phyloP scores from a whole-genome alignment of 2,888 invertebrate genomes.

The Dione juno region DNA sequence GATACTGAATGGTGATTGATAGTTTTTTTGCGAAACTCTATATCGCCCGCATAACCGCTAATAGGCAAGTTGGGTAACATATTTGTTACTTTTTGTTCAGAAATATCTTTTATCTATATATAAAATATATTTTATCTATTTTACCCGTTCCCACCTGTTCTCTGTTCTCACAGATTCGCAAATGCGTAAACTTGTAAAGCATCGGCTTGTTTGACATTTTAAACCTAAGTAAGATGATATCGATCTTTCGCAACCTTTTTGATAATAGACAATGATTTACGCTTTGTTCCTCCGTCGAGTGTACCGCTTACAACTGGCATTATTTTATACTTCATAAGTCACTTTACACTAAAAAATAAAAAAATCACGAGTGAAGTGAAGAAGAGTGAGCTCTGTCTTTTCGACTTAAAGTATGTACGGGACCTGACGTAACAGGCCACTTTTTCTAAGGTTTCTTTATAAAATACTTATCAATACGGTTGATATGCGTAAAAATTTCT shows the following conservation, averaged over 20 bases:
- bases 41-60: slow-evolving; percentile 61
- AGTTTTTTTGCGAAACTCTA: slow-evolving; percentile 57
- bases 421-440: not conserved
- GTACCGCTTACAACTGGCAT: not conserved
- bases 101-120: slow-evolving; percentile 18
- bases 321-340: slow-evolving; percentile 12
- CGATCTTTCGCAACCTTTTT: slow-evolving; percentile 53
- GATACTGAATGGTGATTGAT: slow-evolving; percentile 58
- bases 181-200: slow-evolving; percentile 37
- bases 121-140: slow-evolving; percentile 42
- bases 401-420: not conserved
- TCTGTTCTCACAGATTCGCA: slow-evolving; percentile 48
- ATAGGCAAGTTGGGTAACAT: slow-evolving; percentile 53
- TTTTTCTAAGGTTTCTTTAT: not conserved
- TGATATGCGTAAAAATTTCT: too few relatives aligned
- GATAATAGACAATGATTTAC: slow-evolving; percentile 41
- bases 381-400: not conserved
- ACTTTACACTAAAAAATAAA: not conserved
- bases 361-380: not conserved
- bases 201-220: slow-evolving; percentile 68
- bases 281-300: slow-evolving; percentile 27
- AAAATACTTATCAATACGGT: not conserved
- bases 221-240: slow-evolving; percentile 68
- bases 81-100: slow-evolving; percentile 48
- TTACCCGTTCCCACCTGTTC: slow-evolving; percentile 77